Base-by-base conservation (phyloP, 1,140 invertebrate species). In the Rhynchophorus ferrugineus region DNA sequence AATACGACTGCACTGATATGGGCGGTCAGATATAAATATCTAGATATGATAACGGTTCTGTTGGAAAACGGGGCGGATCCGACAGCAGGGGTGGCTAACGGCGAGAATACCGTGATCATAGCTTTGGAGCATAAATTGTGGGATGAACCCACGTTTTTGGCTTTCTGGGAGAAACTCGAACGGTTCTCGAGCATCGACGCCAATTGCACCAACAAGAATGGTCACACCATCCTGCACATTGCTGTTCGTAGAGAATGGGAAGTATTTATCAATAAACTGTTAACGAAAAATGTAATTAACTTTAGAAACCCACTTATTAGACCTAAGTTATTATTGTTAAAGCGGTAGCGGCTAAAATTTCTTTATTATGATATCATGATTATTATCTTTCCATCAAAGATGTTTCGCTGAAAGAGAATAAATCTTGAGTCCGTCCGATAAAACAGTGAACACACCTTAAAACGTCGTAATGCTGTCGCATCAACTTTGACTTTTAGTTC, bases 161-260 rank as follows among this genome's bases (percentile, higher is more conserved):
- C 63, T 29, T 61, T 71, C 33, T 72, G 66, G 64, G 59, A 66
- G 17, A 44, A 42, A 18, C 44, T 71, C 3, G 51, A 57, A 42
- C 54, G 20, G 11, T 16, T 41, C 7, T 39, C 38, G 7, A 33
- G 44, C 19, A 59, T 69, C 6, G 62, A 69, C 43, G 49, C 63
- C 2, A 63, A 68, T 51, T 59, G 62, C 16, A 56, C 57, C 1
- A 69, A 67, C 34, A 66, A 63, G 35, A 48, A 61, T 36, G 65
- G 68, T 0, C 58, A 67, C 46, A 69, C 60, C 11, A 57, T 70
- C 14, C 36, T 70, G 17, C 69, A 70, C 54, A 64, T 68, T 41
- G 62, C 65, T 1, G 60, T 63, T 7, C 55, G 65, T 44, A 57
- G 64, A 22, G 61, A 69, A 41, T 70, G 69, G 69, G 56, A 62